phyloP scores from a whole-genome alignment of 2,113 vertebrate genomes.

The Percopsis transmontana region DNA sequence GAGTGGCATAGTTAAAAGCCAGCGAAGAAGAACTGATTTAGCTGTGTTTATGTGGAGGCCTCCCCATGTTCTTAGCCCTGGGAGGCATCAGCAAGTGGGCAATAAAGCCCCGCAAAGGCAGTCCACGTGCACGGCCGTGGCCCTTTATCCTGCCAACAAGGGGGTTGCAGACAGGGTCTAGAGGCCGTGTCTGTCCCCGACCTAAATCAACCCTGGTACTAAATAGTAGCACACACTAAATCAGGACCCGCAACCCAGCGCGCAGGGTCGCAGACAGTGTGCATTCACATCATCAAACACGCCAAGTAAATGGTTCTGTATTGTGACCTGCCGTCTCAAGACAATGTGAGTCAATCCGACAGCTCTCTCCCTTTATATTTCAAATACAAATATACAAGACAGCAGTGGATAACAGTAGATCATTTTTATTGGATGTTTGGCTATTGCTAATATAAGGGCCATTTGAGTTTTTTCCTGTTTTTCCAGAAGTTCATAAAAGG shows the following conservation, averaged over 20 bases:
- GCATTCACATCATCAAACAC: too few relatives aligned
- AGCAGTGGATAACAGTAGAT: too few relatives aligned
- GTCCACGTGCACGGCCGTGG: constrained; percentile 48
- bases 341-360: too few relatives aligned
- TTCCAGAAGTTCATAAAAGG: background rate
- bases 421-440: background rate
- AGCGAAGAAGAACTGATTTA: too few relatives aligned
- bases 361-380: too few relatives aligned
- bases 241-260: constrained; percentile 32
- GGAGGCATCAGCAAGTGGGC: constrained; percentile 41
- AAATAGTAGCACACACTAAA: constrained; percentile 34
- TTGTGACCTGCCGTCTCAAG: too few relatives aligned
- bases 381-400: too few relatives aligned
- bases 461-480: background rate
- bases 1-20: too few relatives aligned
- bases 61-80: constrained; percentile 30
- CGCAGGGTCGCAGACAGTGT: too few relatives aligned
- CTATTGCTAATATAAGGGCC: too few relatives aligned
- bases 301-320: too few relatives aligned
- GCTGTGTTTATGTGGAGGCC: too few relatives aligned
- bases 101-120: constrained; percentile 58
- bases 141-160: constrained; percentile 62
- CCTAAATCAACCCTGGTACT: constrained; percentile 47
- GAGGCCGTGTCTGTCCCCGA: constrained; percentile 53
- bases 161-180: constrained; percentile 46